A percentile compares a stretch with the other conserved stretches of the same genome.
Conservation (phyloP, 2,113 vertebrate species). For the Ceyx margarethae region DNA sequence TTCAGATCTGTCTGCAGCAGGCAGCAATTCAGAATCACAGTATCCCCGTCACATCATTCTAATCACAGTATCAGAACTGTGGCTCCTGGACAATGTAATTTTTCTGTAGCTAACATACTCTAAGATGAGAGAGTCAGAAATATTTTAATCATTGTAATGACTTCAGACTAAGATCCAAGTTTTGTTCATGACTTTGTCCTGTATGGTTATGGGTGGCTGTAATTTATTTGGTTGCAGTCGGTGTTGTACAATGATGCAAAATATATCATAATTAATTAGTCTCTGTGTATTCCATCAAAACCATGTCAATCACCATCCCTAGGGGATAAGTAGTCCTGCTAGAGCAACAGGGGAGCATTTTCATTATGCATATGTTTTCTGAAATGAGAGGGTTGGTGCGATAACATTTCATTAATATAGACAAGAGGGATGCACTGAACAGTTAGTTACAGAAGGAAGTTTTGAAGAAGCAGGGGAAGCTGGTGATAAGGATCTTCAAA, state of each 20-base stretch:
- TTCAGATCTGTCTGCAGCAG: neutral
- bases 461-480: neutral
- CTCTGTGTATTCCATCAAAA: slow-evolving; percentile 5
- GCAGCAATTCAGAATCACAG: neutral
- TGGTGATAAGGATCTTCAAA: neutral
- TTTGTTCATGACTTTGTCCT: neutral
- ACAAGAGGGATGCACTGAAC: neutral
- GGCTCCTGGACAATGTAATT: neutral
- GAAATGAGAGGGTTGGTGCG: neutral
- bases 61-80: neutral
- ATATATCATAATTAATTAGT: slow-evolving; percentile 22
- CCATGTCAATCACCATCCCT: neutral
- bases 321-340: neutral
- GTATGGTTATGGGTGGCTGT: neutral
- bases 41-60: neutral
- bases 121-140: neutral
- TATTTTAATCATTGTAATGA: slow-evolving; percentile 12
- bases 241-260: slow-evolving; percentile 14
- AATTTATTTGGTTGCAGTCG: neutral
- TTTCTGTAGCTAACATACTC: neutral
- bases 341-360: neutral
- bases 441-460: neutral
- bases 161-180: neutral
- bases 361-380: slow-evolving; percentile 44
- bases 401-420: slow-evolving; percentile 23